Base-by-base conservation (phyloP, 2,797 vertebrate genomes). In the Tolypeutes matacus region DNA sequence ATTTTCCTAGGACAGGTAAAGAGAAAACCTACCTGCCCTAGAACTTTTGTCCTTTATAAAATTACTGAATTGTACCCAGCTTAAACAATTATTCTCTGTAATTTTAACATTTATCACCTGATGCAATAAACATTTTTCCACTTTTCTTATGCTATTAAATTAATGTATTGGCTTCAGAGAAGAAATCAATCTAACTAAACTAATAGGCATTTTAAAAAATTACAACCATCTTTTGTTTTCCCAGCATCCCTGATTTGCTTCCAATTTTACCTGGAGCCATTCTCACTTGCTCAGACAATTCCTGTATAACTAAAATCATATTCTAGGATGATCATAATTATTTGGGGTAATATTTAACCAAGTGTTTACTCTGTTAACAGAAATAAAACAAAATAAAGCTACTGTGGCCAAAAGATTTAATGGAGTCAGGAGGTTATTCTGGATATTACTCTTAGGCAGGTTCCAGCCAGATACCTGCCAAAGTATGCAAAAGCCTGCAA, bases 171-270 rank as follows among this genome's bases (percentile, higher is more conserved):
- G 53, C 51, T 80, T 64, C 25, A 77, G 34, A 56, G 29, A 84
- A 36, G 64, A 83, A 72, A 7, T 78, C 29, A 92, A 39, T 13
- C n/a, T 92, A 62, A 39, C 5, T 85, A 92, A 94, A 92, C 64
- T 95, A 86, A 67, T 93, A 84, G 14, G 62, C 34, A 34, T 86
- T 84, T 60, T 21, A 73, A 89, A 83, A 77, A 85, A 73, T 91
- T 73, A 20, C 34, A 90, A 12, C 31, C 27, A 15, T 76, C 42
- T 92, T 89, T 76, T 83, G 39, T 95, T 94, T 96, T 75, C 29
- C 49, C 46, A 56, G 23, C 46, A 31, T 77, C 42, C 7, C 84
- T 91, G 83, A 31, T 86, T 86, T 76, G 29, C 94, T 93, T 94
- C 78, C 64, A 82, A 5, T 51, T 51, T 76, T 93, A 75, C 27